A percentile compares a stretch with the other conserved stretches of the same genome.
Evolutionary conservation across 2,113 vertebrate genomes (phyloP).

Genomic region (Sander vitreus): DNA sequence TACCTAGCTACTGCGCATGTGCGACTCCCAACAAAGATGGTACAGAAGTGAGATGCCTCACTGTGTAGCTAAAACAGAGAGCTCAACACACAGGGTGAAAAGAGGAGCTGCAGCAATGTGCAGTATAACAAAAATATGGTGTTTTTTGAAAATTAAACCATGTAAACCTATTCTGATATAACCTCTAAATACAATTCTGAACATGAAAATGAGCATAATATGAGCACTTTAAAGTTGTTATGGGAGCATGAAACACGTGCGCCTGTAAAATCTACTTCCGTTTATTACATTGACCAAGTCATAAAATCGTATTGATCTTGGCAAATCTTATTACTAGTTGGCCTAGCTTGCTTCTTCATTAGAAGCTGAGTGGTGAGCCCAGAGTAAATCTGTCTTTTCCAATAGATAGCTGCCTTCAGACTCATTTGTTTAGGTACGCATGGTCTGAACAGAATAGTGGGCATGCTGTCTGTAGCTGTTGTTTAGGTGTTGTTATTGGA

Average conservation of each 20-base stretch:
- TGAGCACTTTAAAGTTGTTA: neutral
- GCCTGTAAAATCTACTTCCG: neutral
- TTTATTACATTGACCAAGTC: slow-evolving; percentile 26
- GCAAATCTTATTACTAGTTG: slow-evolving; percentile 21
- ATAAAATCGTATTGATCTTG: slow-evolving; percentile 31
- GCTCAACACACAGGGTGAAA: no score
- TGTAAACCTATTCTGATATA: no score
- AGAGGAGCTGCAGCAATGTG: no score
- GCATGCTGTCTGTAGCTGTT: no score
- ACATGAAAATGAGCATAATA: no score
- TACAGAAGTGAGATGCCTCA: no score
- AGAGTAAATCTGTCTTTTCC: slow-evolving; percentile 6
- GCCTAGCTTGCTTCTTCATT: neutral
- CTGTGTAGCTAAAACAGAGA: no score
- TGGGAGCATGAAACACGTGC: neutral
- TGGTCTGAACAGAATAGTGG: neutral
- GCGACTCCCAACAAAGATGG: no score
- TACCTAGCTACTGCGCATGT: no score
- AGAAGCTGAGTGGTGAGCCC: slow-evolving; percentile 1
- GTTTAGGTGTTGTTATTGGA: neutral
- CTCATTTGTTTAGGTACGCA: slow-evolving; percentile 15
- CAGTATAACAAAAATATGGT: no score
- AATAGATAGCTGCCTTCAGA: slow-evolving; percentile 30
- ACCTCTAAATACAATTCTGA: no score
- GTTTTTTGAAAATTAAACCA: no score